Conservation (phyloP, 2,113 vertebrate genomes). For the Cryptotis parvus region DNA sequence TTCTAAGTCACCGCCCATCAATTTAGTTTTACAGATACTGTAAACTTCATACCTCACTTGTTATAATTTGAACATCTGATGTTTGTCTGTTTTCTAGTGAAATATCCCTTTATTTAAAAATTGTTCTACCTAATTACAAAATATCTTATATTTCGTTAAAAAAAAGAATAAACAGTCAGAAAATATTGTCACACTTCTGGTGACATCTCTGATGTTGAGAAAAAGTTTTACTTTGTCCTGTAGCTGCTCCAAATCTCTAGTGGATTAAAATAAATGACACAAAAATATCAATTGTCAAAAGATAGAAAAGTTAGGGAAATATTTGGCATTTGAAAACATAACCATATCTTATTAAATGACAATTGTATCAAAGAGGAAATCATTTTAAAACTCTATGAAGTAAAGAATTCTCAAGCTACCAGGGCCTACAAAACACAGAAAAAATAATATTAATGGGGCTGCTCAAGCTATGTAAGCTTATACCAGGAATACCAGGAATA, state of each 20-base stretch:
- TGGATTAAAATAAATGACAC: not conserved
- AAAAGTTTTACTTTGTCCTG: not conserved
- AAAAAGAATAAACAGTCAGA: constrained; percentile 51
- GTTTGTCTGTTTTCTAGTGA: constrained; percentile 31
- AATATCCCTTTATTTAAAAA: constrained; percentile 54
- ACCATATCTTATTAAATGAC: no score
- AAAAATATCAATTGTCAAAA: no score
- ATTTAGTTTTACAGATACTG: not conserved
- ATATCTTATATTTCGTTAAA: no score
- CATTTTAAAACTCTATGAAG: no score
- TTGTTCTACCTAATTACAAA: not conserved
- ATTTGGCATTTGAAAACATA: no score
- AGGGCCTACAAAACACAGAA: no score
- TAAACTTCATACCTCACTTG: not conserved
- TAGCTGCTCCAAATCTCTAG: not conserved
- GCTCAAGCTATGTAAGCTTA: no score
- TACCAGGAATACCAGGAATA: no score
- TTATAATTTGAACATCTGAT: not conserved
- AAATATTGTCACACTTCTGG: constrained; percentile 52
- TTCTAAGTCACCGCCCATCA: not conserved
- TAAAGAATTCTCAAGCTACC: no score
- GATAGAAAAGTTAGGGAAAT: no score
- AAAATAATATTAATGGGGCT: no score
- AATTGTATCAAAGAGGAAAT: no score
- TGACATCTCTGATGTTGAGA: not conserved